Conservation (phyloP, 2,888 invertebrate genomes). For the Tillus elongatus region DNA sequence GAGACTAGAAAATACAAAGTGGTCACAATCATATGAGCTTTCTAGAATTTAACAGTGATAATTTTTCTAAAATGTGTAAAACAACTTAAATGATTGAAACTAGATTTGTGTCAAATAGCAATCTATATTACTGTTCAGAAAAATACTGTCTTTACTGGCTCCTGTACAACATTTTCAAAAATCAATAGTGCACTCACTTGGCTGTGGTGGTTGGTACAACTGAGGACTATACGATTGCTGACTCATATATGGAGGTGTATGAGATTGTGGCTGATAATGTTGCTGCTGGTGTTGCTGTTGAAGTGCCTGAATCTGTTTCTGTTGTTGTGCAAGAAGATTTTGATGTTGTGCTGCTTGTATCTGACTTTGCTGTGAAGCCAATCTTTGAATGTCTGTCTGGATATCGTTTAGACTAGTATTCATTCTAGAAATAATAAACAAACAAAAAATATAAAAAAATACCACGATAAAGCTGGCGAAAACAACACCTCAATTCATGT, state of each 20-base stretch:
- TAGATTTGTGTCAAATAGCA: no score
- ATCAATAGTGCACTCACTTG: no score
- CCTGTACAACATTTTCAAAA: no score
- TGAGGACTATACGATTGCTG: conserved; percentile 41
- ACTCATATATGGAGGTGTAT: conserved; percentile 27
- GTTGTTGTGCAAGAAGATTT: conserved; percentile 45
- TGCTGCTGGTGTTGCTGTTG: conserved; percentile 30
- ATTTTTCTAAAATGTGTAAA: no score
- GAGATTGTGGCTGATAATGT: conserved; percentile 20
- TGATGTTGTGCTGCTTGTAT: conserved; percentile 56
- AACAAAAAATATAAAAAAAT: no score
- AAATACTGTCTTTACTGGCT: no score
- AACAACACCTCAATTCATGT: no score
- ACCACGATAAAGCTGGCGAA: conserved; percentile 8
- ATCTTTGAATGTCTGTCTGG: conserved; percentile 85
- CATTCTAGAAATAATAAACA: conserved; percentile 55
- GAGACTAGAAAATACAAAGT: no score
- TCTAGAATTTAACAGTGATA: no score
- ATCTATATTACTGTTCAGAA: no score
- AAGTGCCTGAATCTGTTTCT: conserved; percentile 40
- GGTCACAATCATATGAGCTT: no score
- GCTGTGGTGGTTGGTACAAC: conserved; percentile 49
- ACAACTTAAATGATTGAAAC: no score
- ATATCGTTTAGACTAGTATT: conserved; percentile 90
- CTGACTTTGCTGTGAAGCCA: conserved; percentile 74